A percentile compares a stretch with the other conserved stretches of the same genome.
Conservation (phyloP, 1,140 invertebrate species). For the Phocides pigmalion region DNA sequence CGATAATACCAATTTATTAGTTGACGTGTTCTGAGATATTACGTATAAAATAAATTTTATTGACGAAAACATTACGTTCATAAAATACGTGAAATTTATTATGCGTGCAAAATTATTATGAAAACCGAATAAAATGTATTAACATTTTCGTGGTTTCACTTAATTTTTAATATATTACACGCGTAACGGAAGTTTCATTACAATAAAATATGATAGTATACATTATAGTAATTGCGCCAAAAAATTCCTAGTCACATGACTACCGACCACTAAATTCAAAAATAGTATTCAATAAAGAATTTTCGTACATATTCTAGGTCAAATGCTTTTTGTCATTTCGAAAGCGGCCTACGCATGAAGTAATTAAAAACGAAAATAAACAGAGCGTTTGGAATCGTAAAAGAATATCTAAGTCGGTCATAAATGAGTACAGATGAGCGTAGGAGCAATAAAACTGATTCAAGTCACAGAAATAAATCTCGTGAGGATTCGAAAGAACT, state of each 20-base stretch:
- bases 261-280: slow-evolving; percentile 40
- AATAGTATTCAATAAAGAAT: slow-evolving; percentile 53
- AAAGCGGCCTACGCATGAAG: slow-evolving; percentile 72
- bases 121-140: background rate
- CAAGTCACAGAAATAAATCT: slow-evolving; percentile 82
- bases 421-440: slow-evolving; percentile 82
- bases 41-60: background rate
- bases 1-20: no score
- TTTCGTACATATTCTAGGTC: slow-evolving; percentile 64
- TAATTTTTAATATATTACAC: background rate
- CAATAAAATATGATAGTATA: slow-evolving; percentile 30
- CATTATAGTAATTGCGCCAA: slow-evolving; percentile 24
- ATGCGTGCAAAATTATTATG: background rate
- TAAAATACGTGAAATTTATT: slow-evolving; percentile 2
- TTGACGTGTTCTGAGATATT: background rate
- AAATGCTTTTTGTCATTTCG: slow-evolving; percentile 75
- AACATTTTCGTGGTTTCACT: background rate
- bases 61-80: background rate
- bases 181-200: slow-evolving; percentile 11
- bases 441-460: slow-evolving; percentile 78
- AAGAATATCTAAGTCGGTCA: slow-evolving; percentile 80
- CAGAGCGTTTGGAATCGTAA: slow-evolving; percentile 80
- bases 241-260: slow-evolving; percentile 24
- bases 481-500: slow-evolving; percentile 64
- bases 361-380: slow-evolving; percentile 84